Conservation (phyloP, 2,797 vertebrate species). For the Sebastes nivosus region DNA sequence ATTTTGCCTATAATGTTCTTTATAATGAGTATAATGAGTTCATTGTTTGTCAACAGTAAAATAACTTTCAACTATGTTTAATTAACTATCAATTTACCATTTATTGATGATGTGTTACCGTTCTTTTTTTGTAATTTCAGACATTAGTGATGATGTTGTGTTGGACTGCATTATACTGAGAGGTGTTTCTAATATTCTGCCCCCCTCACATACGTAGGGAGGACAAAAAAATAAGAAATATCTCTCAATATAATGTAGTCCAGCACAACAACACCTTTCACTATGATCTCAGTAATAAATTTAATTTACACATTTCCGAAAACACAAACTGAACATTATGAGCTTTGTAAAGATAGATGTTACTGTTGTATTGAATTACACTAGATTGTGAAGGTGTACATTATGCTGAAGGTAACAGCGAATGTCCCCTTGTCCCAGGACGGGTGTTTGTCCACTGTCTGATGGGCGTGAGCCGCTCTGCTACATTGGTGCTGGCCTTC, state of each 20-base stretch:
- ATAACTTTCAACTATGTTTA: no score
- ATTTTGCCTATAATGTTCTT: background rate
- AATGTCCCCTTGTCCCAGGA: conserved; percentile 72
- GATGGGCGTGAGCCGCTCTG: conserved; percentile 93
- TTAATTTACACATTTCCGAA: background rate
- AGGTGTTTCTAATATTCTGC: background rate
- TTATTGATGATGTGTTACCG: no score
- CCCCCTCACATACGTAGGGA: background rate
- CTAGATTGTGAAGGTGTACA: no score
- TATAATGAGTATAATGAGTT: no score
- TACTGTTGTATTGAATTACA: background rate
- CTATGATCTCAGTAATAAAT: background rate
- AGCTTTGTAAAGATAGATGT: background rate
- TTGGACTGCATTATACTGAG: background rate
- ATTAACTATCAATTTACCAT: no score
- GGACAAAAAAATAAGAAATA: background rate
- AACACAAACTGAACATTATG: background rate
- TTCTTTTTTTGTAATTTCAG: no score
- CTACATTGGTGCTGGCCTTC: conserved; percentile 89
- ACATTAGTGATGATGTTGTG: no score
- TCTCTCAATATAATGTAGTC: background rate
- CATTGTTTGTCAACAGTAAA: no score
- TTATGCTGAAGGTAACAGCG: background rate
- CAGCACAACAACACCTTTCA: background rate
- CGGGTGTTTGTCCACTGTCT: conserved; percentile 92